Evolutionary conservation across 2,113 vertebrate genomes (phyloP).

Genomic region (Labrus mixtus): DNA sequence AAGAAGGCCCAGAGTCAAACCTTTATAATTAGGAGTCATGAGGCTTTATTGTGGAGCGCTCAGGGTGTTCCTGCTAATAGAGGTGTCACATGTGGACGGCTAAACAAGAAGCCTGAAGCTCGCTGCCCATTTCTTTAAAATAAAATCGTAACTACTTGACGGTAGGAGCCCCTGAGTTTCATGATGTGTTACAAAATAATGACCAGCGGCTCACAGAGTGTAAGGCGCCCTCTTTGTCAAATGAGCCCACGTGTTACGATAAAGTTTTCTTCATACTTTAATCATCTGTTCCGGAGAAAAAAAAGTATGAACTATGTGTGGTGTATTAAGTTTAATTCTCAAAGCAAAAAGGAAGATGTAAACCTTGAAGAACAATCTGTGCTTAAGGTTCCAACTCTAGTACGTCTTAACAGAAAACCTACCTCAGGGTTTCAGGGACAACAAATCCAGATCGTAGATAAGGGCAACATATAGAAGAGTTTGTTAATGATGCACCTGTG

Average conservation of each 20-base stretch:
- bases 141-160: slow-evolving; percentile 75
- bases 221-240: slow-evolving; percentile 41
- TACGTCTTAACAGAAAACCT: too few species aligned
- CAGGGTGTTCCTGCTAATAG: slow-evolving; percentile 75
- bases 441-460: too few species aligned
- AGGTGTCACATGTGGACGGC: slow-evolving; percentile 72
- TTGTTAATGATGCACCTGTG: too few species aligned
- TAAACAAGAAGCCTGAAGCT: slow-evolving; percentile 70
- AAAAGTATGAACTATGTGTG: slow-evolving; percentile 19
- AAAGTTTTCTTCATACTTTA: slow-evolving; percentile 63
- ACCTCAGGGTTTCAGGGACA: too few species aligned
- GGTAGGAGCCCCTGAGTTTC: slow-evolving; percentile 62
- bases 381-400: too few species aligned
- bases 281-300: slow-evolving; percentile 53
- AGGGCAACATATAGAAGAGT: too few species aligned
- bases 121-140: slow-evolving; percentile 77
- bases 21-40: slow-evolving; percentile 77
- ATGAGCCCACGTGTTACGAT: slow-evolving; percentile 42
- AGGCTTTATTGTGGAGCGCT: slow-evolving; percentile 57
- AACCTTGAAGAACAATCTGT: not conserved
- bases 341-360: not conserved
- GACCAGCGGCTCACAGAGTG: slow-evolving; percentile 53
- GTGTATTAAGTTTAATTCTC: slow-evolving; percentile 8
- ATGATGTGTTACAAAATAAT: slow-evolving; percentile 81
- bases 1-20: slow-evolving; percentile 63